Conservation (phyloP, 2,888 invertebrate genomes). For the Maniola hyperantus region DNA sequence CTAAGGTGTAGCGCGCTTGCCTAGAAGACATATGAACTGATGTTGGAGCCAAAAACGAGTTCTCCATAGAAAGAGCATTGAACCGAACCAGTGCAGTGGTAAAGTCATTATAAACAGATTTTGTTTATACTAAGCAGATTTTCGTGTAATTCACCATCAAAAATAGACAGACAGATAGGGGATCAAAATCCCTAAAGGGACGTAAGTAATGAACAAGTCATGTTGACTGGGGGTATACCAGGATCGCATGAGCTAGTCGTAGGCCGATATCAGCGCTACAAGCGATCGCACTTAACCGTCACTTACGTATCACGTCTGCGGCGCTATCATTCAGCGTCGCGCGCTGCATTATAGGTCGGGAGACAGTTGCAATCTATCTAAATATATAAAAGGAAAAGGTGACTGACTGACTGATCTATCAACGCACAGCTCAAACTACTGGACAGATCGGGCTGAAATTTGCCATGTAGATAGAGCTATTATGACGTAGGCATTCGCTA, state of each 20-base stretch:
- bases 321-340: constrained; percentile 78
- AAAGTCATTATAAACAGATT: not conserved
- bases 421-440: no score
- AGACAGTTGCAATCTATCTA: constrained; percentile 4
- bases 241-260: constrained; percentile 54
- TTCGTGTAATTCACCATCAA: constrained; percentile 28
- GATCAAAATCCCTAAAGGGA: constrained; percentile 46
- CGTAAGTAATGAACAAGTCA: constrained; percentile 57
- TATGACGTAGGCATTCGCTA: no score
- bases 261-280: constrained; percentile 74
- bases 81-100: not conserved
- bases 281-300: constrained; percentile 80
- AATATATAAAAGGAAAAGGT: no score
- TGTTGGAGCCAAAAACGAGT: no score
- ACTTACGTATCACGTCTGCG: constrained; percentile 73
- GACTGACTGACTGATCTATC: no score
- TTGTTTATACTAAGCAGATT: not conserved
- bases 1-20: no score
- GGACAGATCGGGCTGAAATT: no score
- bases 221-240: constrained; percentile 49
- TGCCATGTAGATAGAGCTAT: no score
- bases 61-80: no score
- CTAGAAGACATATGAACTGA: no score
- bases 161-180: constrained; percentile 39
- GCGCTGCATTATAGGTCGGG: constrained; percentile 42